Evolutionary conservation across 1,140 invertebrate genomes (phyloP).

Genomic region (Ditylenchus dipsaci): DNA sequence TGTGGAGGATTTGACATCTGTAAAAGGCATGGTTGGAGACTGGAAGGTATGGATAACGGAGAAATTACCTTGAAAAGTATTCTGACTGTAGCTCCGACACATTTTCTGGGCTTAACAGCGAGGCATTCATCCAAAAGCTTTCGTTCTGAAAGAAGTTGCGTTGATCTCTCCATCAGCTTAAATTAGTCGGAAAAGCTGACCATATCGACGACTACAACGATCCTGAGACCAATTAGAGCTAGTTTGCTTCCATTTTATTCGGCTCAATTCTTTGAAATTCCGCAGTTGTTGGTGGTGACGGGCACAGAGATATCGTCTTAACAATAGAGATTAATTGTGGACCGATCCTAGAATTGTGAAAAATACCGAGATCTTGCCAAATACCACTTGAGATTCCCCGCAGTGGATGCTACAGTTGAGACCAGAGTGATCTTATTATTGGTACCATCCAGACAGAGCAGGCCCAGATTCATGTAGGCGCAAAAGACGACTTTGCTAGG

Average conservation of each 20-base stretch:
- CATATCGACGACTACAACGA: constrained; percentile 26
- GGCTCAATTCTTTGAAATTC: constrained; percentile 18
- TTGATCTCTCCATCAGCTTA: no score
- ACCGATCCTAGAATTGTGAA: neutral
- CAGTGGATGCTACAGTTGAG: neutral
- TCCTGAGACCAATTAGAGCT: constrained; percentile 11
- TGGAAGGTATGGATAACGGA: neutral
- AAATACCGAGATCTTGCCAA: constrained; percentile 7
- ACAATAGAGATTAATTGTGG: neutral
- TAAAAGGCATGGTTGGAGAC: neutral
- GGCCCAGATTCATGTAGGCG: constrained; percentile 1
- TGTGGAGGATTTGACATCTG: constrained; percentile 8
- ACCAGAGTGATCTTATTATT: neutral
- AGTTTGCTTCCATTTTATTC: constrained; percentile 18
- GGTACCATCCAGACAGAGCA: constrained; percentile 1
- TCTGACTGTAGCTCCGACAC: constrained; percentile 1
- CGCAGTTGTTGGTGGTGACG: constrained; percentile 4
- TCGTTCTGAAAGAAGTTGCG: neutral
- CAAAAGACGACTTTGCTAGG: constrained; percentile 1
- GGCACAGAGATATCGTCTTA: constrained; percentile 13
- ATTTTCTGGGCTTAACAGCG: neutral
- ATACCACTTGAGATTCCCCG: neutral
- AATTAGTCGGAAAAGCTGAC: neutral
- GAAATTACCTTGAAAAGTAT: neutral
- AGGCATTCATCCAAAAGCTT: neutral